Conservation (phyloP, 1,140 invertebrate species). For the Pogonomyrmex barbatus region DNA sequence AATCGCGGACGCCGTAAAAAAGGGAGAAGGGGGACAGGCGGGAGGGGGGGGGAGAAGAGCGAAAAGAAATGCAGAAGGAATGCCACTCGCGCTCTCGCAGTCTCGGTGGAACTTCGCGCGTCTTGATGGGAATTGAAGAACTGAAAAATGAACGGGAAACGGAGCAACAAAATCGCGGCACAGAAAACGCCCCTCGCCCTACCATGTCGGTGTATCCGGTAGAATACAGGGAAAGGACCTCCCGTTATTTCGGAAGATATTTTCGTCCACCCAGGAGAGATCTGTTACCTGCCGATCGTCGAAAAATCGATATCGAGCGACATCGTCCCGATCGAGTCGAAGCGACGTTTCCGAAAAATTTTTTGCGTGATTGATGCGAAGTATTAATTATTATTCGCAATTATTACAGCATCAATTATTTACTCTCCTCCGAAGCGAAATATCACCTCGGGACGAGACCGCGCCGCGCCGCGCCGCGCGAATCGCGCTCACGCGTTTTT, state of each 20-base stretch:
- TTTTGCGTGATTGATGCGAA: neutral
- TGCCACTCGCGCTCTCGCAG: conserved; percentile 58
- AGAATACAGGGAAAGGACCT: neutral
- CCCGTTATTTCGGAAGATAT: neutral
- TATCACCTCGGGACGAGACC: neutral
- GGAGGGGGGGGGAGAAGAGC: conserved; percentile 1
- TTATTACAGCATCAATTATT: neutral
- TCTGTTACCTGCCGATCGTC: neutral
- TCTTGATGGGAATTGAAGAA: conserved; percentile 9
- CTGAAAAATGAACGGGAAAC: conserved; percentile 57
- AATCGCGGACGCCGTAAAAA: conserved; percentile 28
- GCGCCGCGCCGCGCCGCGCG: neutral
- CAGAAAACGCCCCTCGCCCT: conserved; percentile 41
- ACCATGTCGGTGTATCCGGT: conserved; percentile 3
- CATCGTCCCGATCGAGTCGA: neutral
- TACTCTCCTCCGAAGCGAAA: neutral
- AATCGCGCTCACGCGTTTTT: conserved; percentile 6
- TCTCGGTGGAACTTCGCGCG: conserved; percentile 61
- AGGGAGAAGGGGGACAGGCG: conserved; percentile 13
- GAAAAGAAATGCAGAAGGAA: conserved; percentile 67
- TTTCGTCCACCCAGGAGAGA: neutral
- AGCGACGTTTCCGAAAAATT: neutral
- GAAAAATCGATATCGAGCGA: neutral
- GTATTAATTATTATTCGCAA: neutral
- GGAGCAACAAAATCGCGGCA: conserved; percentile 22